Conservation (phyloP, 2,888 invertebrate genomes). For the Eulithis prunata region DNA sequence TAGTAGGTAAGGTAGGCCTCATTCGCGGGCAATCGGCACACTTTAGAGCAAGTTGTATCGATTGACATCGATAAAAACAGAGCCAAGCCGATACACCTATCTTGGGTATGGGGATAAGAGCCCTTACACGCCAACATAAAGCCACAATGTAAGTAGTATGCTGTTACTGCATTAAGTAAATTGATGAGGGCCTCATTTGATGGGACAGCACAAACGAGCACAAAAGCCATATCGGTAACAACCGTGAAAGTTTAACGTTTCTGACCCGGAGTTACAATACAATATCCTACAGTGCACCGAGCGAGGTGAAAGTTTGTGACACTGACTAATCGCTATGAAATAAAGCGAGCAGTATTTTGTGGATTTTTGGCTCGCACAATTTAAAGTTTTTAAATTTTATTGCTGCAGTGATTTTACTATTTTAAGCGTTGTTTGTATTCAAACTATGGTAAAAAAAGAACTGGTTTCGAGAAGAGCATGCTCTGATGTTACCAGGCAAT, state of each 20-base stretch:
- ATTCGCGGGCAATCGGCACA: slow-evolving; percentile 51
- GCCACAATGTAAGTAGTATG: slow-evolving; percentile 28
- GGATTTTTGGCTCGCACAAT: slow-evolving; percentile 46
- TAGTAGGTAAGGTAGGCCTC: slow-evolving; percentile 41
- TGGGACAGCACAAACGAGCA: slow-evolving; percentile 53
- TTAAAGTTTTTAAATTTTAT: slow-evolving; percentile 41
- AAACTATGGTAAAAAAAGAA: slow-evolving; percentile 5
- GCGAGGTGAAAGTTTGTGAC: slow-evolving; percentile 76
- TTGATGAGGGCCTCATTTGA: slow-evolving; percentile 55
- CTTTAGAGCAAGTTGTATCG: slow-evolving; percentile 56
- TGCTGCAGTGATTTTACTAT: slow-evolving; percentile 23
- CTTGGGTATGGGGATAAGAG: slow-evolving; percentile 44
- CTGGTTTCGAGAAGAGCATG: slow-evolving; percentile 29
- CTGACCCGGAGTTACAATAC: slow-evolving; percentile 64
- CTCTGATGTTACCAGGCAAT: slow-evolving; percentile 55
- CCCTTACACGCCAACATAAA: slow-evolving; percentile 31
- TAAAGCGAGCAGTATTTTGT: slow-evolving; percentile 51
- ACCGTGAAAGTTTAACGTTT: slow-evolving; percentile 67
- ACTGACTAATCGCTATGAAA: slow-evolving; percentile 69
- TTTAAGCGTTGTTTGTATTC: slow-evolving; percentile 13
- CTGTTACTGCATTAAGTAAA: slow-evolving; percentile 45
- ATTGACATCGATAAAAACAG: slow-evolving; percentile 62
- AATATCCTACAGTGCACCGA: slow-evolving; percentile 63
- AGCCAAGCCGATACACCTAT: slow-evolving; percentile 49
- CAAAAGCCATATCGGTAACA: slow-evolving; percentile 60